Percentiles rank a stretch among this genome's conserved stretches.
Evolutionary conservation across 2,888 invertebrate genomes (phyloP).

Genomic region (Herminia tarsipennalis): DNA sequence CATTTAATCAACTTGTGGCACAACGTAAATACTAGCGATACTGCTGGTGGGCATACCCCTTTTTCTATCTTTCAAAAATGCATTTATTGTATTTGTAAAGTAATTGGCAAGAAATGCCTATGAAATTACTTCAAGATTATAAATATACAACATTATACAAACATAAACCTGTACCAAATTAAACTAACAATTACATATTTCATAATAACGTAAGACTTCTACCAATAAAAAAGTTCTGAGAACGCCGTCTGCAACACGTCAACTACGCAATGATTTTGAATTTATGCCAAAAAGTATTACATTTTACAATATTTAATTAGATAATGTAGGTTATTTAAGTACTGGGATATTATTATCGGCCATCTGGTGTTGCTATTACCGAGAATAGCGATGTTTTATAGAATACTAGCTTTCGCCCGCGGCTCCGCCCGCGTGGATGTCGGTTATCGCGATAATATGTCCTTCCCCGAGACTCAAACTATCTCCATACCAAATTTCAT

Average conservation of each 20-base stretch:
- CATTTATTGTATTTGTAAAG: too few species aligned
- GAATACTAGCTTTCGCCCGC: too few species aligned
- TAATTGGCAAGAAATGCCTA: too few species aligned
- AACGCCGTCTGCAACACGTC: conserved; percentile 1
- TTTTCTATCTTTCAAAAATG: too few species aligned
- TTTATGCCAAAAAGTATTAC: conserved; percentile 19
- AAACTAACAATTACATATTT: conserved; percentile 1
- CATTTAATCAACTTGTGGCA: too few species aligned
- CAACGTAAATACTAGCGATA: too few species aligned
- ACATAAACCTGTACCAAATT: background rate
- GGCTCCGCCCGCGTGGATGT: too few species aligned
- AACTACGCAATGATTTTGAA: conserved; percentile 11
- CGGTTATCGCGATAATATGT: too few species aligned
- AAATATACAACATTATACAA: background rate
- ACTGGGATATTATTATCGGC: conserved; percentile 1
- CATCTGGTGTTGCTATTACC: background rate
- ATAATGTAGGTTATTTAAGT: conserved; percentile 11
- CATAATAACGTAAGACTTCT: background rate
- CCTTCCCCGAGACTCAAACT: too few species aligned
- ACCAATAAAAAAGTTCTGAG: background rate
- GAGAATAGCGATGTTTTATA: too few species aligned
- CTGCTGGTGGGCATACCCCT: too few species aligned
- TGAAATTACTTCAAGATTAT: background rate
- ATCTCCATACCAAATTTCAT: too few species aligned
- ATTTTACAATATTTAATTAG: conserved; percentile 18